These are phyloP conservation scores for Sepioteuthis lessoniana DNA, from an alignment of 2,888 invertebrate genomes.

Conservation along the genomic window DNA sequence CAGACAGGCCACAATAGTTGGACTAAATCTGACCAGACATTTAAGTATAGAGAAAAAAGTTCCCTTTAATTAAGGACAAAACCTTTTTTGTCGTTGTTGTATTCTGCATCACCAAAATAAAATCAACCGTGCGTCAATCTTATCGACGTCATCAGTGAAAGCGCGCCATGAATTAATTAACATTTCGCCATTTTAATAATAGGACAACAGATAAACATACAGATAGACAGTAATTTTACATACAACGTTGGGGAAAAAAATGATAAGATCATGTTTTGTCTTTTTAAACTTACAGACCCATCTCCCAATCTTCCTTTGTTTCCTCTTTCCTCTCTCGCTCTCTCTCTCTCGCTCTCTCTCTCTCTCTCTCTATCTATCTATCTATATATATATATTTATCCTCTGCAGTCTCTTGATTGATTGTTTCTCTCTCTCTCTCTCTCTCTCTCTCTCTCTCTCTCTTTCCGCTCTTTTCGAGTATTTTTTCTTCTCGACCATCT, in stretches of 20 bases:
- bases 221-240: not conserved
- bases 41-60: not conserved
- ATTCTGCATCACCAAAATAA: not conserved
- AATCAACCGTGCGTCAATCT: not conserved
- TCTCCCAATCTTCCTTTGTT: not conserved
- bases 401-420: no score
- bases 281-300: not conserved
- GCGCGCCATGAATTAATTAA: conserved; percentile 21
- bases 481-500: no score
- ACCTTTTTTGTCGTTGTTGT: not conserved
- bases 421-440: no score
- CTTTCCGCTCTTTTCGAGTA: no score
- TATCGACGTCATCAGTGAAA: not conserved
- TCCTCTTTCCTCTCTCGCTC: not conserved
- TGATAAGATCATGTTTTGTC: not conserved
- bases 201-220: not conserved
- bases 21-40: not conserved
- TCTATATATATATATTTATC: no score
- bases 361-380: no score
- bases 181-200: not conserved
- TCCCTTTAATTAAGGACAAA: not conserved
- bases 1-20: not conserved
- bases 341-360: not conserved
- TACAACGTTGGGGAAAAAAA: not conserved
- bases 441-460: no score